Base-by-base conservation (phyloP, 2,113 vertebrate genomes). In the Pterocles orientalis region DNA sequence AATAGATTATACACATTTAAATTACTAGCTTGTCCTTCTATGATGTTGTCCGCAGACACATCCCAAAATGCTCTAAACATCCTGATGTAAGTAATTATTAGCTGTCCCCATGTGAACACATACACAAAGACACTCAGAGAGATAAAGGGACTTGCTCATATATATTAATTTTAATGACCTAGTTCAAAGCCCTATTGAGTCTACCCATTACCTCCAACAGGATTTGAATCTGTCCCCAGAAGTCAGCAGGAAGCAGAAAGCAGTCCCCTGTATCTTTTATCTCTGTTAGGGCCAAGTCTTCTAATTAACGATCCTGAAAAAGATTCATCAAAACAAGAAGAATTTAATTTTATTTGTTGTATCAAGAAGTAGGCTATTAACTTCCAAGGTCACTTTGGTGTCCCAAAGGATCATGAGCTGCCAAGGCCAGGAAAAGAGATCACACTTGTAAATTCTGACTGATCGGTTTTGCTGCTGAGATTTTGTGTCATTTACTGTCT, bases 261-360 rank as follows among this genome's bases (percentile, higher is more conserved):
- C 29, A 91, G 72, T 69, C 16, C 90, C 41, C 2, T 5, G 26
- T 36, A 90, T 31, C 65, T 34, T n/a, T 5, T 48, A 26, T 80
- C 61, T 68, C 56, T 68, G 45, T 43, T 53, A 78, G 33, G 28
- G 45, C 25, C 45, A 69, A 29, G 36, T 6, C 43, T 61, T 91
- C 82, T 79, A 91, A 89, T 94, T 92, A 94, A 53, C n/a, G 87
- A 24, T 28, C 31, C 51, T 21, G 57, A 87, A 92, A 95, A 94
- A 62, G 4, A 87, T 90, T 82, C 41, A 43, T 85, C 88, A 80
- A 86, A 94, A 64, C 7, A 4, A 81, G 68, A 86, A 75, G 23
- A 82, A 58, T 73, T 89, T 62, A 14, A 82, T 92, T 85, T 85
- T 86, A 70, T 79, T 94, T 87, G 15, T 71, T 91, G 50, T 45